phyloP scores from a whole-genome alignment of 2,113 vertebrate genomes.

The Labrus mixtus region DNA sequence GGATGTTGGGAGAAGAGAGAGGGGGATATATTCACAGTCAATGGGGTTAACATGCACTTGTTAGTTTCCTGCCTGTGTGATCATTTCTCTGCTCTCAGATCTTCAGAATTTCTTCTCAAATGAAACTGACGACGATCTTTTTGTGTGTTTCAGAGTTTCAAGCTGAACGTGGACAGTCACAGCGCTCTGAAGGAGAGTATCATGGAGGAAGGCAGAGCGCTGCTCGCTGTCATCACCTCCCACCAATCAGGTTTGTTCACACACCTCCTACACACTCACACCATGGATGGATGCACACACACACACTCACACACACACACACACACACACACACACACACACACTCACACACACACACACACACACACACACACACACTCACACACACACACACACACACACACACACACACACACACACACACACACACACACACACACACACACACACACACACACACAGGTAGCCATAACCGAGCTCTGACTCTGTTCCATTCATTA shows the following conservation, averaged over 20 bases:
- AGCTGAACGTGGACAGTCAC: constrained; percentile 94
- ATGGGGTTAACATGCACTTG: too few species aligned
- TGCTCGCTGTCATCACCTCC: constrained; percentile 93
- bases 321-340: constrained; percentile 73
- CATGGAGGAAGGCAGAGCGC: constrained; percentile 91
- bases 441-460: constrained; percentile 73
- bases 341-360: constrained; percentile 63
- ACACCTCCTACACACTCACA: constrained; percentile 70
- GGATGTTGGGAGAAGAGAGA: too few species aligned
- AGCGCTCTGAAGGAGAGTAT: constrained; percentile 93
- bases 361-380: constrained; percentile 67
- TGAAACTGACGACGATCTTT: neutral
- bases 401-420: constrained; percentile 55
- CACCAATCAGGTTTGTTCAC: constrained; percentile 94
- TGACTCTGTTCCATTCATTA: constrained; percentile 90
- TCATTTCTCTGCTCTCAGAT: too few species aligned
- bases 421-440: constrained; percentile 38
- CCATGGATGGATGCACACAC: constrained; percentile 6
- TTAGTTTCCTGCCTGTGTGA: too few species aligned
- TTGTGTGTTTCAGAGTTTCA: constrained; percentile 89
- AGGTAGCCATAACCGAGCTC: constrained; percentile 85
- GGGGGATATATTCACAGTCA: too few species aligned
- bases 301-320: constrained; percentile 51
- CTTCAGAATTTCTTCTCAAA: too few species aligned
- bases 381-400: constrained; percentile 68